Evolutionary conservation across 2,888 invertebrate genomes (phyloP).

Genomic region (Poecilobothrus nobilitatus): DNA sequence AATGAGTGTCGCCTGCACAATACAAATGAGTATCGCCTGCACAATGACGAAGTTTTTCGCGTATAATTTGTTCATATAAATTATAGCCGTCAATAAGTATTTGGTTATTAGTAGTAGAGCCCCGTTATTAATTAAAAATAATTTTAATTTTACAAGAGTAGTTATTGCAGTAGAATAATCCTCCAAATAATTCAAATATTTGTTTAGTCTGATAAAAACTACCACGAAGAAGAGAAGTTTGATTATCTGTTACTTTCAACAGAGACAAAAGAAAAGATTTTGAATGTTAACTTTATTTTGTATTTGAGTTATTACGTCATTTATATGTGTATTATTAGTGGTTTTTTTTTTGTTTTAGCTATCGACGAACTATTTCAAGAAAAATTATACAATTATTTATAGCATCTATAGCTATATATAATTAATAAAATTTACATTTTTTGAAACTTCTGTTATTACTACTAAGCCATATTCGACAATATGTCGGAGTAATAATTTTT

Average conservation of each 20-base stretch:
- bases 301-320: constrained; percentile 14
- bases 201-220: not conserved
- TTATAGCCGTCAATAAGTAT: too few relatives aligned
- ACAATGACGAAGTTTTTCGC: too few relatives aligned
- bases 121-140: too few relatives aligned
- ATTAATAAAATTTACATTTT: not conserved
- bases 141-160: not conserved
- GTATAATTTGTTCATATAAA: too few relatives aligned
- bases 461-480: not conserved
- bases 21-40: not conserved
- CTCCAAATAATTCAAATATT: not conserved
- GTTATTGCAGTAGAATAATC: too few relatives aligned
- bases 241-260: not conserved
- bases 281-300: not conserved
- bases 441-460: not conserved
- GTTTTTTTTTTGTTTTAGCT: too few relatives aligned
- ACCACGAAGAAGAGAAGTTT: not conserved
- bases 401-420: too few relatives aligned
- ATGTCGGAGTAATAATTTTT: not conserved
- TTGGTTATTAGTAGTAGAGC: not conserved
- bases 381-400: constrained; percentile 8
- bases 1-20: not conserved
- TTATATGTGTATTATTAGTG: constrained; percentile 19
- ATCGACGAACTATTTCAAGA: not conserved
- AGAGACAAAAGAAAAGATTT: not conserved